phyloP scores from a whole-genome alignment of 2,888 invertebrate genomes.

The Microplitis deprimator region DNA sequence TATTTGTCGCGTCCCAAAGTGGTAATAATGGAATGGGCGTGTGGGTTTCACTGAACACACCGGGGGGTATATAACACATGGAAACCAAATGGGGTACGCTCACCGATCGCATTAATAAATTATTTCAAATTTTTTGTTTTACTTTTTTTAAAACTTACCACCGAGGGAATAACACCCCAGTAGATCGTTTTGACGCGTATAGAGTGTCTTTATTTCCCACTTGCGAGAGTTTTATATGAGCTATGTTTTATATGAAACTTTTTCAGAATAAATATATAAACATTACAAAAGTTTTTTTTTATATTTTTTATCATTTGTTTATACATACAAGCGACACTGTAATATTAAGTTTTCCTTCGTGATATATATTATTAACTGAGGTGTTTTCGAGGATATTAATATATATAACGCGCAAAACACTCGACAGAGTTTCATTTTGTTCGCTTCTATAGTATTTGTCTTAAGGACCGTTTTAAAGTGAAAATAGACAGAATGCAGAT shows the following conservation, averaged over 20 bases:
- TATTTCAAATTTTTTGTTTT: constrained; percentile 33
- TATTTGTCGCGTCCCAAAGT: constrained; percentile 39
- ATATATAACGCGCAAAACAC: constrained; percentile 35
- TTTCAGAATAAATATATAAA: background rate
- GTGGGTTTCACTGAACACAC: background rate
- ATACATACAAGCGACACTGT: background rate
- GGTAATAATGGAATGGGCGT: constrained; percentile 43
- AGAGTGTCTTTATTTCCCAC: constrained; percentile 33
- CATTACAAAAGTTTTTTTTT: constrained; percentile 8
- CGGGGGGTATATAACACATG: constrained; percentile 19
- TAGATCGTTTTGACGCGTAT: constrained; percentile 20
- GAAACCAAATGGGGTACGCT: background rate
- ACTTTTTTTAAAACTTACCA: background rate
- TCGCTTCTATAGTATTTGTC: constrained; percentile 4
- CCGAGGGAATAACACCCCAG: constrained; percentile 15
- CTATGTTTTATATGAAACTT: background rate
- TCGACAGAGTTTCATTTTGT: constrained; percentile 23
- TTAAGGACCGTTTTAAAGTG: constrained; percentile 33
- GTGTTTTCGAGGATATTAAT: constrained; percentile 32
- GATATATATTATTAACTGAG: constrained; percentile 11
- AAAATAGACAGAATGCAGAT: constrained; percentile 19
- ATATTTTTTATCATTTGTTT: background rate
- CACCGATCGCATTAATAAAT: constrained; percentile 25
- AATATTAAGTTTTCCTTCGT: background rate
- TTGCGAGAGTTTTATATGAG: background rate